Evolutionary conservation across 2,113 vertebrate genomes (phyloP).

Genomic region (Ictalurus punctatus): DNA sequence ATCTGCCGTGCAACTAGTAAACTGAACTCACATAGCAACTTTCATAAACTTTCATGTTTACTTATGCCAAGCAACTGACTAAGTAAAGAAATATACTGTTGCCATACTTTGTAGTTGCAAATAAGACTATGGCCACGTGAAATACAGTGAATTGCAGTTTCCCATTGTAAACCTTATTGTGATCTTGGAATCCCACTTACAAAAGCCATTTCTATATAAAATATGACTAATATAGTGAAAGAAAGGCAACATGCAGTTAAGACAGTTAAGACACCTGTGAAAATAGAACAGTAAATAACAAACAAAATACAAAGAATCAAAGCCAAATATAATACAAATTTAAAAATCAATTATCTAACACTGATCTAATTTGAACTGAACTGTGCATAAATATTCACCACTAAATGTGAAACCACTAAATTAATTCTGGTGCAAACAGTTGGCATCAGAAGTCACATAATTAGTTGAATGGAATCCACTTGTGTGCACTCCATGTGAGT

Average conservation of each 20-base stretch:
- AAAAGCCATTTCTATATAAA: background rate
- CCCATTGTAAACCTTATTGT: background rate
- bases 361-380: background rate
- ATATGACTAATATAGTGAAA: background rate
- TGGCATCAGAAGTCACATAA: background rate
- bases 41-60: background rate
- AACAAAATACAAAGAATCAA: background rate
- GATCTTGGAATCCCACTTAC: background rate
- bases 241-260: background rate
- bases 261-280: background rate
- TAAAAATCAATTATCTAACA: background rate
- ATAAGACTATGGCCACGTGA: background rate
- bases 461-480: background rate
- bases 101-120: background rate
- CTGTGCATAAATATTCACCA: background rate
- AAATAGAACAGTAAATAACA: background rate
- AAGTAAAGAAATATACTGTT: background rate
- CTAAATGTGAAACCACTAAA: background rate
- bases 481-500: background rate
- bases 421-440: background rate
- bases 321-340: background rate
- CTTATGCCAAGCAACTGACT: background rate
- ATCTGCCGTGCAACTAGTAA: slow-evolving; percentile 40
- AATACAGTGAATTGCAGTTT: background rate
- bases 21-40: background rate